A percentile compares a stretch with the other conserved stretches of the same genome.
Conservation (phyloP, 2,888 invertebrate genomes). For the Drosophila cognata region DNA sequence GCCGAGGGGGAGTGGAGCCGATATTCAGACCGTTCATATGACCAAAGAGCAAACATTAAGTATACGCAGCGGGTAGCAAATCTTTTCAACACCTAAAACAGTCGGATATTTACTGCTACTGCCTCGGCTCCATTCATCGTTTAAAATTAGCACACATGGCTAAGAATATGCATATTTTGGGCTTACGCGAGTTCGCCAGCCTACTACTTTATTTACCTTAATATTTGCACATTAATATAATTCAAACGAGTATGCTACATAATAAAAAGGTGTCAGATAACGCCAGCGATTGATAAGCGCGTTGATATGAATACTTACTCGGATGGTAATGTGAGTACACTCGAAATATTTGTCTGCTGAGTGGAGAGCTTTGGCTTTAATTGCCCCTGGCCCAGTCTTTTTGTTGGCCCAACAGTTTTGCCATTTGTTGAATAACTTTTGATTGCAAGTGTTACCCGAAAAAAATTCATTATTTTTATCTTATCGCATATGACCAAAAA, state of each 20-base stretch:
- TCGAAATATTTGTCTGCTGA: conserved; percentile 17
- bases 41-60: conserved; percentile 34
- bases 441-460: conserved; percentile 71
- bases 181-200: conserved; percentile 7
- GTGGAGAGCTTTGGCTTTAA: neutral
- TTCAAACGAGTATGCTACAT: conserved; percentile 15
- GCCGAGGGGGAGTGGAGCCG: neutral
- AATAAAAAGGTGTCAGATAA: conserved; percentile 34
- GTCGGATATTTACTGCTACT: conserved; percentile 12
- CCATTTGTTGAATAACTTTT: conserved; percentile 33
- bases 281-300: conserved; percentile 38
- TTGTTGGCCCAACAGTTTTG: conserved; percentile 7
- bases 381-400: conserved; percentile 41
- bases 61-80: conserved; percentile 37
- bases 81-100: neutral
- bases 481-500: conserved; percentile 53
- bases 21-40: conserved; percentile 30
- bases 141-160: conserved; percentile 45
- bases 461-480: conserved; percentile 72
- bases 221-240: conserved; percentile 26
- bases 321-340: conserved; percentile 34
- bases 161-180: conserved; percentile 23
- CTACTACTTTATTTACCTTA: conserved; percentile 10
- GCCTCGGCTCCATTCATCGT: conserved; percentile 10
- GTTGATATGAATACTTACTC: conserved; percentile 11